Conservation (phyloP, 2,797 vertebrate genomes). For the Eutrigla gurnardus region DNA sequence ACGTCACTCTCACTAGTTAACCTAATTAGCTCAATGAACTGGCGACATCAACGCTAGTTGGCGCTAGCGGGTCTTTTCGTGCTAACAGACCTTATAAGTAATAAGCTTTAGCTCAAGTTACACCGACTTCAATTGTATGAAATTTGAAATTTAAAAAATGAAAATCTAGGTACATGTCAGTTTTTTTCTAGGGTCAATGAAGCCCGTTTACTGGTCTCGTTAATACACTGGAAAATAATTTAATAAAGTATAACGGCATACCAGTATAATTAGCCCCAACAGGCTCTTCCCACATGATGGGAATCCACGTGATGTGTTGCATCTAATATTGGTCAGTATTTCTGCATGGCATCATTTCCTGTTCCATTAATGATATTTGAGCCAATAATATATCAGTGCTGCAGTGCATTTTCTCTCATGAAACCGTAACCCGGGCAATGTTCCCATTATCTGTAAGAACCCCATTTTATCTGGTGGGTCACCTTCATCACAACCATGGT, state of each 20-base stretch:
- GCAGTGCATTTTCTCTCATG: neutral
- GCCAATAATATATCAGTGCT: neutral
- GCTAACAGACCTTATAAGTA: no score
- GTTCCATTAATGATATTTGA: neutral
- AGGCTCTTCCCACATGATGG: slow-evolving; percentile 42
- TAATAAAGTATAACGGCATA: neutral
- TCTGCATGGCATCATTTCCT: neutral
- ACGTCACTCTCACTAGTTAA: no score
- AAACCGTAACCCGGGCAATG: neutral
- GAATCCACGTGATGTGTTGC: slow-evolving; percentile 42
- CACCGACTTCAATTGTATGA: neutral
- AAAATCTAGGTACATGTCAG: no score
- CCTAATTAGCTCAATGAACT: no score
- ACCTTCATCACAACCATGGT: neutral
- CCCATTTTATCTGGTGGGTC: neutral
- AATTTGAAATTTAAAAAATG: neutral
- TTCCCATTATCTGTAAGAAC: neutral
- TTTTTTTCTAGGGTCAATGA: no score
- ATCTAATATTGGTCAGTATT: slow-evolving; percentile 7
- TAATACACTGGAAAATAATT: neutral
- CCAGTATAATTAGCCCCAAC: slow-evolving; percentile 22
- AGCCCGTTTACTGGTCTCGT: neutral
- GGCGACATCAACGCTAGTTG: no score
- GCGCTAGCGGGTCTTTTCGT: no score
- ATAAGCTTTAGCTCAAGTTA: neutral